Base-by-base conservation (phyloP, 2,888 invertebrate species). In the Aphidoletes aphidimyza region DNA sequence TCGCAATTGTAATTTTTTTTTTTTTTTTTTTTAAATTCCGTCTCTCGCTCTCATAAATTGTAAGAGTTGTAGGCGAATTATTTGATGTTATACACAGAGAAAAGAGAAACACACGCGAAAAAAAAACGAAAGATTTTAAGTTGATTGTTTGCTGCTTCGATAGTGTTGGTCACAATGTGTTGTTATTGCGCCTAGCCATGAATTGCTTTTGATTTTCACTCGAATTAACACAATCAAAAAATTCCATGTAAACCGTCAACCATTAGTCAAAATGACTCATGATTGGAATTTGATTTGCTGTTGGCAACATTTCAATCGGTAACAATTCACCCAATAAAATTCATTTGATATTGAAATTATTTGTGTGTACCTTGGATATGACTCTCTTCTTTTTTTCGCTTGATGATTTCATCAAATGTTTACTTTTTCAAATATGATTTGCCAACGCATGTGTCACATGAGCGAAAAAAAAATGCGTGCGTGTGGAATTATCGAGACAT, bases 121-220 rank as follows among this genome's bases (percentile, higher is more conserved):
- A 26, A 69, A 69, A 14, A 26, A 54, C n/a, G n/a, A 22, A 54
- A 30, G 30, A 42, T 42, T 6, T 69, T 30, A 34, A 69, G 69
- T 30, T 69, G 14, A 30, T 69, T 69, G 54, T 69, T 54, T 2
- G 47, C 6, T 54, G 54, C 26, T n/a, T 0, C 22, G 54, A 6
- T 54, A 26, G 54, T 54, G 54, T 54, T 54, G 54, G 54, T 26
- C 54, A 54, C 54, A 54, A 6, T n/a, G n/a, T n/a, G n/a, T 1
- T 54, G 54, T 26, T 54, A 54, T 54, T 54, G 54, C 54, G n/a
- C n/a, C n/a, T 54, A 54, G 54, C n/a, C 54, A 22, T 54, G 22
- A 3, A 19, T 54, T 47, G 2, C 17, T 47, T 47, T 3, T 54
- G 11, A 22, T 54, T 22, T 22, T 22, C 54, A 14, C 2, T 1